phyloP scores from a whole-genome alignment of 2,797 vertebrate genomes.

The Gymnocypris eckloni region DNA sequence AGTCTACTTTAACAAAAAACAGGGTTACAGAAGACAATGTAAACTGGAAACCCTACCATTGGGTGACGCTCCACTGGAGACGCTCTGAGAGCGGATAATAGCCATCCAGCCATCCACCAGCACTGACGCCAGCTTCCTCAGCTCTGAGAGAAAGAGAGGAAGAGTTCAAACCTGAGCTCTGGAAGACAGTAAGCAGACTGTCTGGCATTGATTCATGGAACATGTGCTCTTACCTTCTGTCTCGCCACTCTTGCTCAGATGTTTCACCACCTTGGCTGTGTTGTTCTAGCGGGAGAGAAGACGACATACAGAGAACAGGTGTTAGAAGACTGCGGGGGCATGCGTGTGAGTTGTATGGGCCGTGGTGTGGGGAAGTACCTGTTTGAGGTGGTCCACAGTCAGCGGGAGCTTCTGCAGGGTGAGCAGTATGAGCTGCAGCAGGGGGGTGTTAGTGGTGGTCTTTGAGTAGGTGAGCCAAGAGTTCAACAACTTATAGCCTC shows the following conservation, averaged over 20 bases:
- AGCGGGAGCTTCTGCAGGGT: constrained; percentile 94
- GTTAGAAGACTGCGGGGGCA: not conserved
- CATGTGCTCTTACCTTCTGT: constrained; percentile 85
- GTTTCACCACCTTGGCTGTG: constrained; percentile 96
- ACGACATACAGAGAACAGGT: not conserved
- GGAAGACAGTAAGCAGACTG: not conserved
- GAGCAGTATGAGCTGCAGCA: constrained; percentile 92
- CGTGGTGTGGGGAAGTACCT: constrained; percentile 74
- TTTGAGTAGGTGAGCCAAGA: constrained; percentile 94
- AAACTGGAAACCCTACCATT: constrained; percentile 51
- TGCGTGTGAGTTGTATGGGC: not conserved
- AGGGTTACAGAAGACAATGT: not conserved
- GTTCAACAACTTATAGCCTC: constrained; percentile 93
- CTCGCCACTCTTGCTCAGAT: constrained; percentile 91
- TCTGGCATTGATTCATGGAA: not conserved
- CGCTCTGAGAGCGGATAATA: constrained; percentile 92
- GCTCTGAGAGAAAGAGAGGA: constrained; percentile 72
- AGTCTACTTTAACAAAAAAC: not conserved
- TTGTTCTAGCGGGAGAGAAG: constrained; percentile 84
- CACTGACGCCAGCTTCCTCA: constrained; percentile 87
- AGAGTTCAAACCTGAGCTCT: not conserved
- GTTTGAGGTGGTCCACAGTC: constrained; percentile 94
- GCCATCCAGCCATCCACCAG: constrained; percentile 96
- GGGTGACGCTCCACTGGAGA: constrained; percentile 73
- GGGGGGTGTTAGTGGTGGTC: constrained; percentile 87